Base-by-base conservation (phyloP, 2,113 vertebrate species). In the Otus sunia region DNA sequence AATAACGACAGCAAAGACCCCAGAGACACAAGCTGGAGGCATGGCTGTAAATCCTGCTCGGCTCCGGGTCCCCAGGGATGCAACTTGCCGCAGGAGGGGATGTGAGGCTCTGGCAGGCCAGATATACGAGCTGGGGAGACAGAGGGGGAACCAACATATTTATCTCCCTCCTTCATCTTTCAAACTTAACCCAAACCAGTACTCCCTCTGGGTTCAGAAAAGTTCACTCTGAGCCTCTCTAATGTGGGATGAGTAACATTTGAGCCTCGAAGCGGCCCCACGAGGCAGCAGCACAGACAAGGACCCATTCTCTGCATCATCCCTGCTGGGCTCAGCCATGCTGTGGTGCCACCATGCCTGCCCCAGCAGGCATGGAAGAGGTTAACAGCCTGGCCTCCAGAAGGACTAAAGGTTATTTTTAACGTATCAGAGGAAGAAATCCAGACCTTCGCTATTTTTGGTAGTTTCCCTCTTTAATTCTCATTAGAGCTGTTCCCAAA, bases 311-410 rank as follows among this genome's bases (percentile, higher is more conserved):
- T 32, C 36, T 0, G 0, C 49, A 64, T 50, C 27, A 74, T 15
- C 34, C 49, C 34, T 69, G 50, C 43, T 1, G 0, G 25, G n/a
- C 41, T 82, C 16, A 1, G 29, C 52, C 10, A 0, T 1, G 1
- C 52, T 9, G 0, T 4, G 0, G 32, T 60, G 30, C 10, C 69
- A 47, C 62, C 52, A 36, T 1, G 0, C 7, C 39, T 55, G 45
- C 16, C 64, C 59, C 16, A 6, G 19, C 10, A 22, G 63, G 34
- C 12, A 62, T 2, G 3, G 25, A 63, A 77, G 5, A 25, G 25
- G 43, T 85, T 82, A 81, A 73, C 55, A 59, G 29, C 15, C 43
- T 9, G 25, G 19, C 55, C 50, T 69, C 47, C 29, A 6, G 3
- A 52, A 45, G 43, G 18, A 81, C 11, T 3, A 0, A 15, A 23